phyloP scores from a whole-genome alignment of 2,888 invertebrate genomes.

The Hyalella azteca region DNA sequence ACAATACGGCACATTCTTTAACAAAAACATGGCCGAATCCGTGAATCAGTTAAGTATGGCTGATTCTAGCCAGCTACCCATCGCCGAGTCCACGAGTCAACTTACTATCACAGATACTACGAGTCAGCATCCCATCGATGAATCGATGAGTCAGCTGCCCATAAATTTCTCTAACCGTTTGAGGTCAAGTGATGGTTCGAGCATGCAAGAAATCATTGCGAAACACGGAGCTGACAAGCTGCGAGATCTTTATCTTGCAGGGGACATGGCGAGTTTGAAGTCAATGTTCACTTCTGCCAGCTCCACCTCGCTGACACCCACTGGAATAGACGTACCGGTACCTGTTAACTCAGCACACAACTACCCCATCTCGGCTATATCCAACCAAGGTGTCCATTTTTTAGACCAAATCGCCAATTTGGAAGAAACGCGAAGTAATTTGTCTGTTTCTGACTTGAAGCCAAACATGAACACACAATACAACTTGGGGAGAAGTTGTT shows the following conservation, averaged over 20 bases:
- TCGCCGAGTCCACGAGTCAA: too few species aligned
- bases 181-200: neutral
- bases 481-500: too few species aligned
- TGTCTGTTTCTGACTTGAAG: neutral
- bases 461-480: too few species aligned
- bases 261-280: slow-evolving; percentile 22
- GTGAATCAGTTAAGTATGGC: too few species aligned
- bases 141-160: neutral
- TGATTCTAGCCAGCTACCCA: too few species aligned
- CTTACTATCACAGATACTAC: too few species aligned
- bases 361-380: neutral
- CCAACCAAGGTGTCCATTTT: neutral
- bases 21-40: too few species aligned
- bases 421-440: neutral
- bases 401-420: neutral
- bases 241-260: neutral
- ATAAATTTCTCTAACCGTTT: neutral
- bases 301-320: neutral
- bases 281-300: slow-evolving; percentile 18
- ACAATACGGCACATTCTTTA: neutral
- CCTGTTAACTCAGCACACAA: neutral
- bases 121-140: neutral
- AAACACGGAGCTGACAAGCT: slow-evolving; percentile 26
- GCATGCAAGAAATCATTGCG: neutral
- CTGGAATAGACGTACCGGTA: too few species aligned